Percentiles rank a stretch among this genome's conserved stretches.
These are phyloP conservation scores for Parasteatoda lunata DNA, from an alignment of 2,888 invertebrate species.

Conservation along the genomic window DNA sequence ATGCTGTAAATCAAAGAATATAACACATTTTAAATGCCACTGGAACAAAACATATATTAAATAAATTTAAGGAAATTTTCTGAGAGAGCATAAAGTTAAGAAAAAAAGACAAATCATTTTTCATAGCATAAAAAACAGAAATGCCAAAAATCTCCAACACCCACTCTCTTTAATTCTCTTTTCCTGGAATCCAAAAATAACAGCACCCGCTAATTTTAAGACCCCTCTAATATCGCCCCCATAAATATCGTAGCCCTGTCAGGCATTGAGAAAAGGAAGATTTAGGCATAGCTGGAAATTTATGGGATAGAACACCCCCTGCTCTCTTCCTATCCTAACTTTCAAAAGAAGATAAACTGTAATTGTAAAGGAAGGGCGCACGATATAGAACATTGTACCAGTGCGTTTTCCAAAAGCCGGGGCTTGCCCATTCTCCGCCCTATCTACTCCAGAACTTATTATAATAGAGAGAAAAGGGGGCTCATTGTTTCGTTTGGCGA, in stretches of 20 bases:
- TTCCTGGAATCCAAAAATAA: not conserved
- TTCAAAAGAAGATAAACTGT: slow-evolving; percentile 31
- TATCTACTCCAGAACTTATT: not conserved
- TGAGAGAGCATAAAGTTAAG: no score
- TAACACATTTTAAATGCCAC: no score
- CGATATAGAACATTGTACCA: not conserved
- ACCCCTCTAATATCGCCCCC: slow-evolving; percentile 37
- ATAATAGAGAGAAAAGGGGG: slow-evolving; percentile 4
- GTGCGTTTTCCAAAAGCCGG: not conserved
- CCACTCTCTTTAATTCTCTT: no score
- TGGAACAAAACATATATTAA: no score
- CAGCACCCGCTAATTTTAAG: slow-evolving; percentile 43
- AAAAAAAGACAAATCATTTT: no score
- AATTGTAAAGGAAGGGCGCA: slow-evolving; percentile 22
- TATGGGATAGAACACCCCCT: slow-evolving; percentile 4
- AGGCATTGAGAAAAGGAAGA: slow-evolving; percentile 3
- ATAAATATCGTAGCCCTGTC: slow-evolving; percentile 46
- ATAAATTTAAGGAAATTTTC: no score
- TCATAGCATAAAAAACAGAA: no score
- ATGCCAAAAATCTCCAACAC: no score
- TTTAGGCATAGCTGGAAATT: slow-evolving; percentile 39
- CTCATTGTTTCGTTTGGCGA: not conserved
- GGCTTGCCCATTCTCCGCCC: not conserved
- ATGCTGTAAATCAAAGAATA: no score
- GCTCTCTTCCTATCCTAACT: not conserved